Percentiles rank a stretch among this genome's conserved stretches.
These are phyloP conservation scores for Mesitornis unicolor DNA, from an alignment of 2,113 vertebrate species.

Conservation along the genomic window DNA sequence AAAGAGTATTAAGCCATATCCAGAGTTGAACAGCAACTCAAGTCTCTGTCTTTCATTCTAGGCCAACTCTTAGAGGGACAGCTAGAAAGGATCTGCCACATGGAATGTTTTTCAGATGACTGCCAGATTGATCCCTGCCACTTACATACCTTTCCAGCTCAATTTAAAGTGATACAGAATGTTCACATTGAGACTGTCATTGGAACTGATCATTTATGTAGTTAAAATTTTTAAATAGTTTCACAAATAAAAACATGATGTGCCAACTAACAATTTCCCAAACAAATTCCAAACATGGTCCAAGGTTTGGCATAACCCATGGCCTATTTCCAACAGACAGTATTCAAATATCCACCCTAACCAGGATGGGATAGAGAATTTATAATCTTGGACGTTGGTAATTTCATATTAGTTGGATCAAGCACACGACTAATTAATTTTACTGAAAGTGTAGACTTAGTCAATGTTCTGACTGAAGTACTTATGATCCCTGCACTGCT, in stretches of 20 bases:
- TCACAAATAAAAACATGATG: neutral
- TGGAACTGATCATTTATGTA: neutral
- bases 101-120: neutral
- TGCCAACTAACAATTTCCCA: neutral
- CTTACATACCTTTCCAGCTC: neutral
- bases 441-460: neutral
- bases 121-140: neutral
- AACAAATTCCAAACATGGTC: neutral
- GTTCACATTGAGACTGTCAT: neutral
- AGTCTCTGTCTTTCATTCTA: neutral
- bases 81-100: neutral
- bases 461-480: neutral
- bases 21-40: neutral
- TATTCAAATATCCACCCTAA: neutral
- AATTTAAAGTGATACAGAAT: neutral
- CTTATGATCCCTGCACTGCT: neutral
- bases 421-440: neutral
- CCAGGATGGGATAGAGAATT: neutral
- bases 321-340: rapidly evolving
- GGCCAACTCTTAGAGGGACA: neutral
- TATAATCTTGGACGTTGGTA: neutral
- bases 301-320: neutral
- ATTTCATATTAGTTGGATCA: rapidly evolving
- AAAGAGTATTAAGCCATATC: neutral
- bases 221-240: neutral